Conservation (phyloP, 2,888 invertebrate genomes). For the Leptarthrus brevirostris region DNA sequence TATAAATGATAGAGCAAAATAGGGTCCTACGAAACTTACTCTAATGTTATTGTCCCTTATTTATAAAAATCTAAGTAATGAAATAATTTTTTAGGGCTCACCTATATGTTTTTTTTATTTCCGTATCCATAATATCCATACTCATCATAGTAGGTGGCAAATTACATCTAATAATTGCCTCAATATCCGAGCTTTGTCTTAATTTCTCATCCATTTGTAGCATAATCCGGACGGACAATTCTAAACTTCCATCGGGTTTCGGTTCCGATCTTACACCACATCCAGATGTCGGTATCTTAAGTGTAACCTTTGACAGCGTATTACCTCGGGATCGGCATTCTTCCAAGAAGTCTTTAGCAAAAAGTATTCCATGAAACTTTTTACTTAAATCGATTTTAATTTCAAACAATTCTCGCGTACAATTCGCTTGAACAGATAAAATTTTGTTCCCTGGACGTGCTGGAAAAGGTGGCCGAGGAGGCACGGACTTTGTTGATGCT, state of each 20-base stretch:
- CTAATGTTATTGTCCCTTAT: too few relatives aligned
- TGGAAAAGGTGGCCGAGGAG: conserved; percentile 48
- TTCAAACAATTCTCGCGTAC: conserved; percentile 74
- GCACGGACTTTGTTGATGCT: conserved; percentile 4
- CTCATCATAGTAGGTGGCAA: conserved; percentile 63
- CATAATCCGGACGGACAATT: conserved; percentile 76
- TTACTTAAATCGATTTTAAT: conserved; percentile 71
- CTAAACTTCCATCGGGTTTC: conserved; percentile 69
- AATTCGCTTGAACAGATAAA: conserved; percentile 71
- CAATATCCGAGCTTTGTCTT: conserved; percentile 79
- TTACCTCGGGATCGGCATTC: conserved; percentile 76
- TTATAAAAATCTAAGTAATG: too few relatives aligned
- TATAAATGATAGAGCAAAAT: too few relatives aligned
- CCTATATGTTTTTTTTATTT: conserved; percentile 46
- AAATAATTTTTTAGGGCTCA: too few relatives aligned
- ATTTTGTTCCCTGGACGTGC: conserved; percentile 69
- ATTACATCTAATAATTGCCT: conserved; percentile 72
- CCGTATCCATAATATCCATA: conserved; percentile 56
- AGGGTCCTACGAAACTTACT: too few relatives aligned
- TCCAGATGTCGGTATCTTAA: conserved; percentile 66
- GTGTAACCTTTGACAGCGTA: conserved; percentile 58
- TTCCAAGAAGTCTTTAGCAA: conserved; percentile 80
- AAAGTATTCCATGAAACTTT: conserved; percentile 76
- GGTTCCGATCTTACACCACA: conserved; percentile 76
- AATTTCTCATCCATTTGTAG: conserved; percentile 81